A percentile compares a stretch with the other conserved stretches of the same genome.
phyloP scores from a whole-genome alignment of 2,797 vertebrate genomes.

The Vultur gryphus region DNA sequence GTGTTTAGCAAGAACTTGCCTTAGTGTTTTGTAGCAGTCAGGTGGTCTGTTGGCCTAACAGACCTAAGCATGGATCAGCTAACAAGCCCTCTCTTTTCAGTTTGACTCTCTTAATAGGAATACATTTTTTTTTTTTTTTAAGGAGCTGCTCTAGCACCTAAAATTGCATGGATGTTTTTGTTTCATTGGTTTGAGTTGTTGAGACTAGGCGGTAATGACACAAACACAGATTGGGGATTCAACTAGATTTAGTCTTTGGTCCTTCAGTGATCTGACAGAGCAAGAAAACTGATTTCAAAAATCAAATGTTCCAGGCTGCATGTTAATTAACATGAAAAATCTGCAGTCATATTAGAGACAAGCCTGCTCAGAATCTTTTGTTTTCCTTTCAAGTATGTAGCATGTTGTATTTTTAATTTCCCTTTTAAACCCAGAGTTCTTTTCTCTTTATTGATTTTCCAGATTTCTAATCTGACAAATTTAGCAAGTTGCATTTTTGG shows the following conservation, averaged over 20 bases:
- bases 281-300: background rate
- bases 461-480: background rate
- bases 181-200: background rate
- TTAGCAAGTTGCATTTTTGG: background rate
- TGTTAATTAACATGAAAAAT: background rate
- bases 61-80: background rate
- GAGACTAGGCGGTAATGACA: background rate
- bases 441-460: background rate
- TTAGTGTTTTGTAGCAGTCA: background rate
- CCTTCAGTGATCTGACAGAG: background rate
- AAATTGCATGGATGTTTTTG: background rate
- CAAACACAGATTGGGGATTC: background rate
- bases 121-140: background rate
- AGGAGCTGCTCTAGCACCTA: background rate
- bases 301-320: background rate
- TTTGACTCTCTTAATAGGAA: background rate
- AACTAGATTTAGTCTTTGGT: background rate
- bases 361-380: background rate
- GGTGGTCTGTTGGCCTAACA: background rate
- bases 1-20: background rate
- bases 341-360: background rate
- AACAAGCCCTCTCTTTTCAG: background rate
- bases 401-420: background rate
- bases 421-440: background rate
- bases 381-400: background rate